These are phyloP conservation scores for Emydocephalus ijimae DNA, from an alignment of 2,113 vertebrate species.

Conservation along the genomic window DNA sequence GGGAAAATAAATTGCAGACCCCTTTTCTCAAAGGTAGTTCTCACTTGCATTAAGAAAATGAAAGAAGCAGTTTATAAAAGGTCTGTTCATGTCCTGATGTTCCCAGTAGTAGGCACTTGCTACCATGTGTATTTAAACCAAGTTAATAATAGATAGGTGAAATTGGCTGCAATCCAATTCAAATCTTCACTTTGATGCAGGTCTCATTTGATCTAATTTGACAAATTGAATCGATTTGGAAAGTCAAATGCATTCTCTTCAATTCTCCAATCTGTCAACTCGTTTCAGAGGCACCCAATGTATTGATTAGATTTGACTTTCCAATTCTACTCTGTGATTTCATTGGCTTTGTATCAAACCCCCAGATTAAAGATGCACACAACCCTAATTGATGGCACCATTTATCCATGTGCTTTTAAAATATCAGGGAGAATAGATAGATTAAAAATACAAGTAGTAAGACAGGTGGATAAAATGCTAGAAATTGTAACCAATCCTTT, in stretches of 20 bases:
- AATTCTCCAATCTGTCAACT: background rate
- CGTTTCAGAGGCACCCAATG: background rate
- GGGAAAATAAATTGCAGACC: background rate
- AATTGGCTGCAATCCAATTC: background rate
- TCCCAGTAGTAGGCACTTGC: background rate
- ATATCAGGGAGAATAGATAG: background rate
- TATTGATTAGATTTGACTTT: background rate
- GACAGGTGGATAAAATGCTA: background rate
- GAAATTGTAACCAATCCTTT: constrained; percentile 7
- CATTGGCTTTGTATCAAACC: background rate
- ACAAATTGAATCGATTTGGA: background rate
- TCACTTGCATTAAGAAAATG: constrained; percentile 3
- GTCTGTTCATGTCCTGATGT: background rate
- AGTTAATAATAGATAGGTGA: background rate
- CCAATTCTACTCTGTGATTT: background rate
- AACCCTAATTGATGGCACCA: background rate
- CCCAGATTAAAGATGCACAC: background rate
- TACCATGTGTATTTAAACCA: background rate
- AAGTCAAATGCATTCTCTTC: background rate
- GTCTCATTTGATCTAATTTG: background rate
- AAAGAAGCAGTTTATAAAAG: constrained; percentile 11
- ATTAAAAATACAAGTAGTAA: background rate
- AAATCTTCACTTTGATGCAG: background rate
- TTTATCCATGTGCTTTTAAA: background rate
- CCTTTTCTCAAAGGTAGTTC: background rate